These are phyloP conservation scores for Sphecodes monilicornis DNA, from an alignment of 2,888 invertebrate species.

Conservation along the genomic window DNA sequence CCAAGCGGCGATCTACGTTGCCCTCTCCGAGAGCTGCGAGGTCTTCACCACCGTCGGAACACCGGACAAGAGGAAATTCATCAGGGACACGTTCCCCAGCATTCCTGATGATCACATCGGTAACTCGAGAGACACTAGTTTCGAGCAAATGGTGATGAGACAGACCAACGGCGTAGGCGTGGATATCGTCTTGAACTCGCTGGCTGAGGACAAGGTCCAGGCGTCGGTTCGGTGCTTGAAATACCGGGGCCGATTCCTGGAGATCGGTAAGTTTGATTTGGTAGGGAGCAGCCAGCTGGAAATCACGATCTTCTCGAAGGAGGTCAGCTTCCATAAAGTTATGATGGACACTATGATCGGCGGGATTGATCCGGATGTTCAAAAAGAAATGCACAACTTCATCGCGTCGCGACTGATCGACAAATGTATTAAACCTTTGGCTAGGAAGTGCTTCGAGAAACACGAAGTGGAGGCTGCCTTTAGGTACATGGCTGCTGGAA, in stretches of 20 bases:
- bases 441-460: slow-evolving; percentile 87
- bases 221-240: slow-evolving; percentile 89
- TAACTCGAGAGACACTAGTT: slow-evolving; percentile 94
- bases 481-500: slow-evolving; percentile 88
- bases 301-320: slow-evolving; percentile 89
- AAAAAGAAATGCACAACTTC: rapidly evolving
- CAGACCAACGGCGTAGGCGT: slow-evolving; percentile 95
- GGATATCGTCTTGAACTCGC: slow-evolving; percentile 95
- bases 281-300: slow-evolving; percentile 88
- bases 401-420: slow-evolving; percentile 81
- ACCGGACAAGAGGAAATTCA: slow-evolving; percentile 86
- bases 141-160: slow-evolving; percentile 93
- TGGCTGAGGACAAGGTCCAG: slow-evolving; percentile 95
- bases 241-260: slow-evolving; percentile 89
- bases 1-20: slow-evolving; percentile 88
- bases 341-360: slow-evolving; percentile 90
- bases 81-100: slow-evolving; percentile 86
- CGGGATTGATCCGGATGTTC: rapidly evolving
- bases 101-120: slow-evolving; percentile 90
- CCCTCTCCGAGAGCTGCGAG: slow-evolving; percentile 86
- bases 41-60: slow-evolving; percentile 88
- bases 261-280: slow-evolving; percentile 95
- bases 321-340: slow-evolving; percentile 91
- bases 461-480: slow-evolving; percentile 91
- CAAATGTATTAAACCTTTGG: slow-evolving; percentile 88